Base-by-base conservation (phyloP, 1,140 invertebrate genomes). In the Penaeus chinensis region DNA sequence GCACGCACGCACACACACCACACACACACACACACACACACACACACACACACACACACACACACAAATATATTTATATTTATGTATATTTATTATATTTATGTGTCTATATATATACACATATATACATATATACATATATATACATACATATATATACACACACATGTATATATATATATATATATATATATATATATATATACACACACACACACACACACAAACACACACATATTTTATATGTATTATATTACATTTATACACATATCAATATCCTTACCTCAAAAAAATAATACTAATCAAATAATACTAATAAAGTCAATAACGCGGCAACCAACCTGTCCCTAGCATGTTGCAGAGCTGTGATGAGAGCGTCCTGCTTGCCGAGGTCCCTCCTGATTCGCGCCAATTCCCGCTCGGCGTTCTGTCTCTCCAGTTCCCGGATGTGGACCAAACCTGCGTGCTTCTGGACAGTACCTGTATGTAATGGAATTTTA, bases 281-380 rank as follows among this genome's bases (percentile, higher is more conserved):
- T 2, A 0, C 32, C 32, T 2, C 5, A 18, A 71, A 71, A 71
- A 8, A 32, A 24, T n/a, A n/a, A n/a, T n/a, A n/a, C n/a, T n/a
- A n/a, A n/a, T n/a, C 11, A 32, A 71, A 8, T 71, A 24, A 32
- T 71, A 47, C 1, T 47, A 13, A 47, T 20, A n/a, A 62, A 3
- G 24, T 0, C 7, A 8, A 8, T 22, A 65, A 63, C 47, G 2
- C 27, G 19, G 27, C 24, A 10, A 32, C 27, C 19, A 19, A 88
- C 88, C 88, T 89, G 77, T 89, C 83, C 65, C 84, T 89, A 61
- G 66, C 78, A n/a, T 82, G 82, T 47, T 89, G 88, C 4, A 89
- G 79, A 0, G 77, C 66, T 7, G 83, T 79, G 76, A 89, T 89
- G 69, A 89, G 88, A 3, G 78, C 61, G 60, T 89, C 77, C 71